Evolutionary conservation across 2,113 vertebrate species (phyloP).

Genomic region (Astur gentilis): DNA sequence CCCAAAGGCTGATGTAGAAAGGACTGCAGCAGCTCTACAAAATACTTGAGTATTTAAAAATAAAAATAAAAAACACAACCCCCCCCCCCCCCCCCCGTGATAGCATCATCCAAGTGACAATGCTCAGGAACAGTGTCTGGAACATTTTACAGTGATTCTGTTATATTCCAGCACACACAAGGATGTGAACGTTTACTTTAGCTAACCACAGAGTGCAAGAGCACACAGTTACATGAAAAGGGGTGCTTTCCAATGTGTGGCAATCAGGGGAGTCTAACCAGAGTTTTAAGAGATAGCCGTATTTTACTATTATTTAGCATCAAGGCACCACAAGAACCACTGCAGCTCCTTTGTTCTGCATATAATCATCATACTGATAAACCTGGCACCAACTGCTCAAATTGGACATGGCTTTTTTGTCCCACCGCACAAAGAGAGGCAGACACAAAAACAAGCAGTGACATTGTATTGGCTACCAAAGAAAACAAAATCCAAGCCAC

Average conservation of each 20-base stretch:
- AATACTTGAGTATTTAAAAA: background rate
- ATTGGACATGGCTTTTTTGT: conserved; percentile 23
- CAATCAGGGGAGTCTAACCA: background rate
- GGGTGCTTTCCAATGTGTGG: background rate
- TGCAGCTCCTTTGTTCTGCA: conserved; percentile 1
- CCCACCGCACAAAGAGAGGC: conserved; percentile 28
- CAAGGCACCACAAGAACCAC: background rate
- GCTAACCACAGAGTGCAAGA: background rate
- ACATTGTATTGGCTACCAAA: conserved; percentile 7
- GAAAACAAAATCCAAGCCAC: conserved; percentile 41
- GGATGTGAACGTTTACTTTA: background rate
- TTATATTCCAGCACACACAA: background rate
- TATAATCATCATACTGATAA: conserved; percentile 23
- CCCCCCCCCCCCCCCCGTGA: background rate
- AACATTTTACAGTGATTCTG: background rate
- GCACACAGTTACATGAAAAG: background rate
- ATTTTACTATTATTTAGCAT: conserved; percentile 18
- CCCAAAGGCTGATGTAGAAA: background rate
- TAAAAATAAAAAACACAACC: too few relatives aligned
- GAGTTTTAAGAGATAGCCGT: background rate
- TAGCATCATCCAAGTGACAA: background rate
- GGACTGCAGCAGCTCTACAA: background rate
- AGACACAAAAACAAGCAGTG: conserved; percentile 39
- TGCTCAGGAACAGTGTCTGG: background rate
- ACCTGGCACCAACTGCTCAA: conserved; percentile 4